Base-by-base conservation (phyloP, 1,140 invertebrate species). In the Drosophila sechellia region DNA sequence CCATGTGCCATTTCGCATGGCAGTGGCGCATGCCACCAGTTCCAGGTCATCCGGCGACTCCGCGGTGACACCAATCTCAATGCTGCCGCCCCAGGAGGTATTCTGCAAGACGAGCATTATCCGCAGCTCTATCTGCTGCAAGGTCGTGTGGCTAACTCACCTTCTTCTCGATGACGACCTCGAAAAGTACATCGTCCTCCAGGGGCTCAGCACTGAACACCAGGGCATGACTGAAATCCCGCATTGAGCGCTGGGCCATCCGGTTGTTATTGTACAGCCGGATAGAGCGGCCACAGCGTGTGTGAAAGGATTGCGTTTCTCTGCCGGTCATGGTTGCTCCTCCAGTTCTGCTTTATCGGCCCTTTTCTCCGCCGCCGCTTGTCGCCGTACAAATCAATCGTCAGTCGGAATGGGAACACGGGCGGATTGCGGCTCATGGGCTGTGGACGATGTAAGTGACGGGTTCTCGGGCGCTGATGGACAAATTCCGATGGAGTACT, bases 21-120 rank as follows among this genome's bases (percentile, higher is more conserved):
- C 97, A 27, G 95, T 96, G 20, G 97, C 96, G 93, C 96, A 97
- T 40, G 96, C 95, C 70, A 96, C 96, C 79, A 98, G 93, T 72
- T 96, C 96, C 71, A 98, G 94, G 64, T 94, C 95, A 68, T 96
- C 95, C 15, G 98, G 97, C 90, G 98, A 95, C 77, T 95, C 95
- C 31, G 96, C 95, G 15, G 97, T 98, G 11, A 98, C 96, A 37
- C 98, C 98, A 84, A 98, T 97, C 93, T 98, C 97, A 85, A 99
- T 95, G 73, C 96, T 97, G 22, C 97, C 97, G 92, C 96, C 97
- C 97, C 97, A 98, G 42, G 95, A 94, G 84, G 94, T 95, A 65
- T 96, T 94, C 95, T 96, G 56, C 11, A 0, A 17, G 10, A 34
- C 8, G 6, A 0, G 8, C 0, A 10, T 34, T 49, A 27, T 49